phyloP scores from a whole-genome alignment of 1,140 invertebrate genomes.

The Temnothorax curvispinosus region DNA sequence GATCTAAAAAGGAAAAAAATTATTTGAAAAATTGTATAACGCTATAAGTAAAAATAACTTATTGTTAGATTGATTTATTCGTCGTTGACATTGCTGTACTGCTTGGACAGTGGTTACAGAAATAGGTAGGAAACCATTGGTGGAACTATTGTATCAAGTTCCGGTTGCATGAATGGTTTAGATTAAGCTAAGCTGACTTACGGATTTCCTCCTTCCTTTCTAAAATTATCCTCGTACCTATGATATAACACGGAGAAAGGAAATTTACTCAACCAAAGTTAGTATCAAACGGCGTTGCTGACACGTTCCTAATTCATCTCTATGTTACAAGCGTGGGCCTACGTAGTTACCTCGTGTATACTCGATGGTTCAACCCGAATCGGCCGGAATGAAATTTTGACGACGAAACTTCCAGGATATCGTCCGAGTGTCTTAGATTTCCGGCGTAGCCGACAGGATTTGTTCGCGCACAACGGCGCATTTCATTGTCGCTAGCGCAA shows the following conservation, averaged over 20 bases:
- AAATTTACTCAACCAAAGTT: slow-evolving; percentile 42
- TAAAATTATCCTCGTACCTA: slow-evolving; percentile 34
- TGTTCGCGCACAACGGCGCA: slow-evolving; percentile 70
- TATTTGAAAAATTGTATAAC: neutral
- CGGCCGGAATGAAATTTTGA: slow-evolving; percentile 66
- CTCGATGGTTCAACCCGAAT: slow-evolving; percentile 52
- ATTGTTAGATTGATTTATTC: neutral
- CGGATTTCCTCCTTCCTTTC: slow-evolving; percentile 29
- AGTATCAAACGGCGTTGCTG: slow-evolving; percentile 1
- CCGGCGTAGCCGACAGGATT: slow-evolving; percentile 67
- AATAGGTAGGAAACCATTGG: slow-evolving; percentile 9
- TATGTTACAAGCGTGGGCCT: neutral
- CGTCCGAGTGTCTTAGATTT: slow-evolving; percentile 82
- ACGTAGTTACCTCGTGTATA: neutral
- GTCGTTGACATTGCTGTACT: neutral
- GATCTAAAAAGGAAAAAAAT: neutral
- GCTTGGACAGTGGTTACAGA: slow-evolving; percentile 2
- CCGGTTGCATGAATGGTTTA: slow-evolving; percentile 7
- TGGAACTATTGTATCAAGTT: slow-evolving; percentile 21
- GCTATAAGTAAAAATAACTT: neutral
- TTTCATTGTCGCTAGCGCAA: slow-evolving; percentile 82
- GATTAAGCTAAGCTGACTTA: slow-evolving; percentile 36
- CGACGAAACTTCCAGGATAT: slow-evolving; percentile 56
- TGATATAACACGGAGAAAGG: slow-evolving; percentile 22
- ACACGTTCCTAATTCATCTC: neutral